Conservation (phyloP, 2,888 invertebrate genomes). For the Phaonia tiefii region DNA sequence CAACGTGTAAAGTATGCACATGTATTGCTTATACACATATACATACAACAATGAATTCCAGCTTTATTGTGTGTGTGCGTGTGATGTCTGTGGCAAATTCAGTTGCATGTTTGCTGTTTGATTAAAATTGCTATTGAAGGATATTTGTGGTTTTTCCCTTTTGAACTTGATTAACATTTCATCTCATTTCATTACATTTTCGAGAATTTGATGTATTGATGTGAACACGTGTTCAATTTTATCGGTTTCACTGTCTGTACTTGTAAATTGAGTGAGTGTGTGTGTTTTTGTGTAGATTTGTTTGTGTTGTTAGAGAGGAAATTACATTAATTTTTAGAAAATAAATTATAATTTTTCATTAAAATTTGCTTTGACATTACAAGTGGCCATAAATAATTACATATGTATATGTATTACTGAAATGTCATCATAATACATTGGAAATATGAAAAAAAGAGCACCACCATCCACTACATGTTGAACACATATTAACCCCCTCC, state of each 20-base stretch:
- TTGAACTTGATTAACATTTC: slow-evolving; percentile 51
- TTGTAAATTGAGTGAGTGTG: neutral
- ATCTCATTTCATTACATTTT: slow-evolving; percentile 1
- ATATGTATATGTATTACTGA: slow-evolving; percentile 7
- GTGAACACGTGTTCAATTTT: slow-evolving; percentile 28
- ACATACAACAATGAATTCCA: neutral
- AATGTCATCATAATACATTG: slow-evolving; percentile 3
- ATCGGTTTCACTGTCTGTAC: neutral
- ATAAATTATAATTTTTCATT: slow-evolving; percentile 51
- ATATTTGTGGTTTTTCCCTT: slow-evolving; percentile 59
- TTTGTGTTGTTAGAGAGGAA: slow-evolving; percentile 11
- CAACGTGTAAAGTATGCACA: slow-evolving; percentile 60
- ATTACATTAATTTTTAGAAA: slow-evolving; percentile 51
- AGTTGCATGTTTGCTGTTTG: slow-evolving; percentile 48
- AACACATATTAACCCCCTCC: neutral
- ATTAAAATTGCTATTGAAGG: slow-evolving; percentile 61
- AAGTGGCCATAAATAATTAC: slow-evolving; percentile 24
- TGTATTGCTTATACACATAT: neutral
- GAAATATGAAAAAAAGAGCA: neutral
- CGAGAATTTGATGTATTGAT: slow-evolving; percentile 47
- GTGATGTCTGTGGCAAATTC: neutral
- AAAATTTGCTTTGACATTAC: slow-evolving; percentile 26
- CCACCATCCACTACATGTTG: neutral
- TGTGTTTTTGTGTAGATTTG: slow-evolving; percentile 3
- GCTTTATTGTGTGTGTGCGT: neutral